Conservation (phyloP, 2,797 vertebrate species). For the Clangula hyemalis region DNA sequence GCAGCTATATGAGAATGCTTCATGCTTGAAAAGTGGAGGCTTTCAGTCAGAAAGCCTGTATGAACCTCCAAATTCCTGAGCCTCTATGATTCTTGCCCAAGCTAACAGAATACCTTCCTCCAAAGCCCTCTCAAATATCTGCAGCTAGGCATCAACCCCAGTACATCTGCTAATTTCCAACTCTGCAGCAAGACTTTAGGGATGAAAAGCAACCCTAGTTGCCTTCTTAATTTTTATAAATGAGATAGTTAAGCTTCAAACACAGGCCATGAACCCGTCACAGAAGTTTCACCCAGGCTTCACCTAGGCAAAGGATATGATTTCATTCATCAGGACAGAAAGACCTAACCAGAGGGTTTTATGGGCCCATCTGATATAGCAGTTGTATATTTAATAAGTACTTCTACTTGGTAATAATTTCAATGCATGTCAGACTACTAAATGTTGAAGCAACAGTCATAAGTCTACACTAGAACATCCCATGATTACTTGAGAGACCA, state of each 20-base stretch:
- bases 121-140: neutral
- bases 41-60: fast-evolving
- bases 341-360: neutral
- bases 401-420: neutral
- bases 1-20: neutral
- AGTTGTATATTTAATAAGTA: neutral
- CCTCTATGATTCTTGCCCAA: neutral
- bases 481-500: neutral
- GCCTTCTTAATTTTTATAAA: neutral
- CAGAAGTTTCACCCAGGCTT: neutral
- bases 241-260: neutral
- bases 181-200: neutral
- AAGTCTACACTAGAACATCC: neutral
- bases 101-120: neutral
- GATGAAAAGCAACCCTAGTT: neutral
- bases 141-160: neutral
- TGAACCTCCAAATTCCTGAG: neutral
- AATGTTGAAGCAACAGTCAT: neutral
- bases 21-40: neutral
- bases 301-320: neutral
- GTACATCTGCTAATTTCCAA: neutral
- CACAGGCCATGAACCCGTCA: neutral
- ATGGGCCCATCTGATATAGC: fast-evolving
- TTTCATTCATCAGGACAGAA: neutral
- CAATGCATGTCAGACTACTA: fast-evolving